Base-by-base conservation (phyloP, 2,888 invertebrate species). In the Apamea anceps region DNA sequence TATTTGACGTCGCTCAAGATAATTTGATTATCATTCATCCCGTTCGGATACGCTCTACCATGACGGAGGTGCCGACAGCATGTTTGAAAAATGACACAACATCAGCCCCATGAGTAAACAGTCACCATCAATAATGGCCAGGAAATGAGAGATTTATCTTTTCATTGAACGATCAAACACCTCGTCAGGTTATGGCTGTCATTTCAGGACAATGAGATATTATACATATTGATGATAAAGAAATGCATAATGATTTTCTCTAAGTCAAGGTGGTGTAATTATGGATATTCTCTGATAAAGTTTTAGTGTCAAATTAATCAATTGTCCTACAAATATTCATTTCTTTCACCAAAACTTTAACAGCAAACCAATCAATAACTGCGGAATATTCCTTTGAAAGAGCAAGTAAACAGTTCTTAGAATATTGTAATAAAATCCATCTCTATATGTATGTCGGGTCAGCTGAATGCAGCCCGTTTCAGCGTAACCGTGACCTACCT, bases 61-160 rank as follows among this genome's bases (percentile, higher is more conserved):
- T 54, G 60, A 70, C 62, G 28, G 74, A 60, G 57, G 25, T 57
- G 25, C 51, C 60, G 32, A 73, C 42, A 66, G 60, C 51, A 81
- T 86, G 25, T 81, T 82, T 85, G 89, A 90, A 91, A 89, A 90
- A 90, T 88, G 81, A 87, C 81, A 78, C 78, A 66, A 74, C 72
- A 78, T 72, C 74, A 42, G 5, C 62, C 83, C 76, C 79, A 71
- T 74, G 78, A 77, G 86, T 85, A 75, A 87, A 83, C 84, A 72
- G 86, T 88, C 89, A 82, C 83, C 85, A 75, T 85, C 85, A 89
- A 89, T 88, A 90, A 86, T 87, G 82, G 76, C 80, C 80, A 82
- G 88, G 87, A 89, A 90, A 89, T 89, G 90, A 86, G 85, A 81
- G 86, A 82, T 87, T 87, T 89, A 90, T 90, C 89, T 83, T 71